Conservation (phyloP, 30 jellyfish, hydroid and myxozoan genomes). For the Cassiopea xamachana region DNA sequence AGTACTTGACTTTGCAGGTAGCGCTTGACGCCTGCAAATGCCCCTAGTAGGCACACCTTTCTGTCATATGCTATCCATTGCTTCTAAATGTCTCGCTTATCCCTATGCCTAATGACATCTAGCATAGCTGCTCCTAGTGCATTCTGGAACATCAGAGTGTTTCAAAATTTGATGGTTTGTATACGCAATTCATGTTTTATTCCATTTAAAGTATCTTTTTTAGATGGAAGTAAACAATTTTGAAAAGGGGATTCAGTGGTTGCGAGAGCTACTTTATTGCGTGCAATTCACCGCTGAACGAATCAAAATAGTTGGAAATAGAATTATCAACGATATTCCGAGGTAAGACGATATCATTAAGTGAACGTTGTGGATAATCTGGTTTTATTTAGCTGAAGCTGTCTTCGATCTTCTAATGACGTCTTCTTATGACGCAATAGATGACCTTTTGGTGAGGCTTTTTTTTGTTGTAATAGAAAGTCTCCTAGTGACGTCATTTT, state of each 20-base stretch:
- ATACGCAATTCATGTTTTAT: too few relatives aligned
- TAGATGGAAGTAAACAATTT: conserved; percentile 93
- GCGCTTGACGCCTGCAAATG: too few relatives aligned
- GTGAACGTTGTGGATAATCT: background rate
- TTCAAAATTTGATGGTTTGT: too few relatives aligned
- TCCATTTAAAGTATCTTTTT: background rate
- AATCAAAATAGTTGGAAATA: conserved; percentile 82
- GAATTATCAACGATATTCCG: conserved; percentile 92
- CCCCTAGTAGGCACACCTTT: too few relatives aligned
- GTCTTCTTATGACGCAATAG: background rate
- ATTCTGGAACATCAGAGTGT: too few relatives aligned
- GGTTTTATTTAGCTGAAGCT: background rate
- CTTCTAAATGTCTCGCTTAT: too few relatives aligned
- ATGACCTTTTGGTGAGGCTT: background rate
- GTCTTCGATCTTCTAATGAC: background rate
- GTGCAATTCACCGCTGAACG: conserved; percentile 90
- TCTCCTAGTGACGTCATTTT: background rate
- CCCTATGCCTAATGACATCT: too few relatives aligned
- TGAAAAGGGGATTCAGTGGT: conserved; percentile 93
- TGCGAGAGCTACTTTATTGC: conserved; percentile 75
- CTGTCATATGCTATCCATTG: too few relatives aligned
- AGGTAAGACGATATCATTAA: conserved; percentile 46
- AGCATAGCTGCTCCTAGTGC: too few relatives aligned
- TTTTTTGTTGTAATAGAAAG: background rate
- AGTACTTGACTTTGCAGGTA: too few relatives aligned